Evolutionary conservation across 1,140 invertebrate species (phyloP).

Genomic region (Ericerus pela): DNA sequence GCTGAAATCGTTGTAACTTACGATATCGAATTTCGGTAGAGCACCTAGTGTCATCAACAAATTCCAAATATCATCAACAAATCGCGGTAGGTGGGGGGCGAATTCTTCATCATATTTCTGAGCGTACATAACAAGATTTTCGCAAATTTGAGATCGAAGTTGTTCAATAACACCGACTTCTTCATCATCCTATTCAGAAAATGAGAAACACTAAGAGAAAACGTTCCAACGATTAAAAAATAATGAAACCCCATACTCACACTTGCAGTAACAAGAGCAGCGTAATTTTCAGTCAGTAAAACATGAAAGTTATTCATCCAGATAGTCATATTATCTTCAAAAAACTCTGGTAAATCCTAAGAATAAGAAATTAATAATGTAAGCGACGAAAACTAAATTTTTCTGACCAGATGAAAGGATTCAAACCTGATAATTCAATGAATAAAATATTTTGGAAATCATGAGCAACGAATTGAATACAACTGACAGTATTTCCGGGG

Average conservation of each 20-base stretch:
- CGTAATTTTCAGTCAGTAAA: conserved; percentile 62
- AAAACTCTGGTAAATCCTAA: conserved; percentile 90
- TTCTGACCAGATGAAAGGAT: not conserved
- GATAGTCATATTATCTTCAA: conserved; percentile 88
- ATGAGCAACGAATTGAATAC: conserved; percentile 80
- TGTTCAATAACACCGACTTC: conserved; percentile 82
- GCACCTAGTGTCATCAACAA: conserved; percentile 68
- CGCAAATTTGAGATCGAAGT: conserved; percentile 86
- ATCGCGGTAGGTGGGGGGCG: conserved; percentile 64
- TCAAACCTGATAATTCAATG: conserved; percentile 76
- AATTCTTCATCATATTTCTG: conserved; percentile 98
- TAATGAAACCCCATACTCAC: conserved; percentile 32
- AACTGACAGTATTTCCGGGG: conserved; percentile 66
- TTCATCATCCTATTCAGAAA: conserved; percentile 53
- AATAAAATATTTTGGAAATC: conserved; percentile 93
- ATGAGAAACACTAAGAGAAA: conserved; percentile 19
- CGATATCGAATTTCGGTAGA: conserved; percentile 81
- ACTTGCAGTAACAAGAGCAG: conserved; percentile 45
- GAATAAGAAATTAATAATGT: not conserved
- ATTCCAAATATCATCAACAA: conserved; percentile 87
- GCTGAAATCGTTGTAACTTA: conserved; percentile 34
- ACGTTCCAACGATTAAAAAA: not conserved
- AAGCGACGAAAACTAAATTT: not conserved
- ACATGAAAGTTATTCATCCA: conserved; percentile 88
- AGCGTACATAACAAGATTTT: conserved; percentile 86